Percentiles rank a stretch among this genome's conserved stretches.
These are phyloP conservation scores for Tridacna gigas DNA, from an alignment of 2,888 invertebrate genomes.

Conservation along the genomic window DNA sequence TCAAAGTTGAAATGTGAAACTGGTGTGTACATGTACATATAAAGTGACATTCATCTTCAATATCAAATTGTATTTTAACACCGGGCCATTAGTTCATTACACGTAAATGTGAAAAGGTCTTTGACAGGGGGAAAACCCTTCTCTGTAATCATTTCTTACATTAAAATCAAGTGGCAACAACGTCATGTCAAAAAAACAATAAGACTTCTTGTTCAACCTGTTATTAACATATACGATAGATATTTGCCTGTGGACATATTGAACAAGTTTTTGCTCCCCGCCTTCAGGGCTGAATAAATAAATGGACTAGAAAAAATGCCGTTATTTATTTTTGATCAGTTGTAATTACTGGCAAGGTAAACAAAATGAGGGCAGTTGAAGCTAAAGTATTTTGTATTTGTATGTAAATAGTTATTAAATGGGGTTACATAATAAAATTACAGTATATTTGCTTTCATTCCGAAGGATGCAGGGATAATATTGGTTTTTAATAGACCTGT, in stretches of 20 bases:
- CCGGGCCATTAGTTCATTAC: neutral
- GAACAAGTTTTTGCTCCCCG: constrained; percentile 5
- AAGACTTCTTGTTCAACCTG: neutral
- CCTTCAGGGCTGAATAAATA: constrained; percentile 12
- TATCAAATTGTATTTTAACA: neutral
- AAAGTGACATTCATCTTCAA: neutral
- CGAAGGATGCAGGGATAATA: no score
- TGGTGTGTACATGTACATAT: neutral
- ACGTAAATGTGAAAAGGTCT: constrained; percentile 2
- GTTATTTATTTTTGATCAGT: constrained; percentile 12
- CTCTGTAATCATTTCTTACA: neutral
- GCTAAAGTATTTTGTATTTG: neutral
- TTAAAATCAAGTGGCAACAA: constrained; percentile 15
- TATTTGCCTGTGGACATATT: constrained; percentile 17
- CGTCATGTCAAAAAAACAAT: constrained; percentile 23
- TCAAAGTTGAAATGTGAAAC: no score
- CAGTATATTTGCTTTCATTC: no score
- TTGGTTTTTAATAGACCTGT: no score
- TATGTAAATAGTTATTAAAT: neutral
- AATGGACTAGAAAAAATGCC: constrained; percentile 12
- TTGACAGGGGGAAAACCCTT: neutral
- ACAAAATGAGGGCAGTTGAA: neutral
- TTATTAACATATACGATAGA: constrained; percentile 7
- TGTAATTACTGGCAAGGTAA: constrained; percentile 7
- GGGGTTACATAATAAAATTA: no score